Evolutionary conservation across 2,888 invertebrate species (phyloP).

Genomic region (Coecobrya sp.): DNA sequence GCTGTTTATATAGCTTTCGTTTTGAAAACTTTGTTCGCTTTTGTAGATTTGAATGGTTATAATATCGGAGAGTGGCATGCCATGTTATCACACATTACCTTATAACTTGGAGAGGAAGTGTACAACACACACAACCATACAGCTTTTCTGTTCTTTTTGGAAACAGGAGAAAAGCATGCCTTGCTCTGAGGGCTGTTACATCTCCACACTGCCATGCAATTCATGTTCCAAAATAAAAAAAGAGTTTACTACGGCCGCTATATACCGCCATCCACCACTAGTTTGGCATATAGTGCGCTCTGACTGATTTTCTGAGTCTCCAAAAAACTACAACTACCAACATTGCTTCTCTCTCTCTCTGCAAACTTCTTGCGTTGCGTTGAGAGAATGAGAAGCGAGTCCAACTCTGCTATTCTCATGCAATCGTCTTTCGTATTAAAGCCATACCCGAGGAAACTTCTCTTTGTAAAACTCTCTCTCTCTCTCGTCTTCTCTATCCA

Average conservation of each 20-base stretch:
- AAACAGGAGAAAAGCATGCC: conserved; percentile 63
- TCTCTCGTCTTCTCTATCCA: background rate
- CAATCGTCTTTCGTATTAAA: conserved; percentile 34
- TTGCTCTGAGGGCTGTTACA: conserved; percentile 76
- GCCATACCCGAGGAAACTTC: conserved; percentile 41
- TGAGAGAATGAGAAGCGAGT: background rate
- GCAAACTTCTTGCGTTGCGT: conserved; percentile 39
- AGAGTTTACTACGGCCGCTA: background rate
- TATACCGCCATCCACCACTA: conserved; percentile 2
- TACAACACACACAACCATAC: background rate
- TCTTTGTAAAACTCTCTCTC: conserved; percentile 25
- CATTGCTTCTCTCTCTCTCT: background rate
- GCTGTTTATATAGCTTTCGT: conserved; percentile 71
- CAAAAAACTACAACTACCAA: background rate
- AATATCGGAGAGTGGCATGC: conserved; percentile 55
- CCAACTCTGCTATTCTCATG: conserved; percentile 33
- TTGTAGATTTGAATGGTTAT: conserved; percentile 61
- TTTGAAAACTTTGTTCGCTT: conserved; percentile 73
- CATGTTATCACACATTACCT: conserved; percentile 45
- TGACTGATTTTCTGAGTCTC: conserved; percentile 4
- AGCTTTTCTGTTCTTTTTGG: conserved; percentile 64
- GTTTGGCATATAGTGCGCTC: background rate
- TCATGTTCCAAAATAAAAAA: conserved; percentile 43
- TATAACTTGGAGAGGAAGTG: conserved; percentile 41
- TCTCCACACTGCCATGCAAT: conserved; percentile 69